Evolutionary conservation across 2,113 vertebrate species (phyloP), one percentile per base, ranked within the genome.

Genomic region (Tiliqua scincoides): DNA sequence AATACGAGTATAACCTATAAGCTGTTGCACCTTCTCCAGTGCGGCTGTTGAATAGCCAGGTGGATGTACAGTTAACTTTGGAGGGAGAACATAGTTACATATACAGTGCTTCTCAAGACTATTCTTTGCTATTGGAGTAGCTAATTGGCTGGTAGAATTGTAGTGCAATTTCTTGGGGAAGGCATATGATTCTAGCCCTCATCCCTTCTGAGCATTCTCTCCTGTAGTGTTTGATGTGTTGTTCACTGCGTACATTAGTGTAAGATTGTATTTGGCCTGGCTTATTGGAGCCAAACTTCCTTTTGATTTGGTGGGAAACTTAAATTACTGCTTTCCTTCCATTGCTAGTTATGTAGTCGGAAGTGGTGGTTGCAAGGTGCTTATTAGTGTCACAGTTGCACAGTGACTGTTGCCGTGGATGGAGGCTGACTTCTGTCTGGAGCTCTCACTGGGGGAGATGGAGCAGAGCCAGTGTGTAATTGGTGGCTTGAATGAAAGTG

Each of bases 251-350:
- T 74, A 43, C 73, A 52, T 18, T 81, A 74, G 35, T 54, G 40
- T 63, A 48, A 72, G 17, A 65, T 14, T 74, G 59, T 75, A 43
- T 81, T 86, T 81, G 77, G 78, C 57, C 77, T 80, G 68, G 40
- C 2, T 86, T 67, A 52, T 79, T 52, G 68, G 57, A 86, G 40
- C 40, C 78, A 86, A 86, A 35, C 78, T 78, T 81, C 18, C 70
- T 62, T 67, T 72, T 86, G 59, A 86, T 86, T 86, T 86, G 85
- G 78, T 81, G 70, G 70, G 68, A 81, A 81, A 74, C 59, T 81
- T 81, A 81, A 86, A 81, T 81, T 74, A 81, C 32, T 80, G 70
- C 10, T 30, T 81, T 86, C 59, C 61, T 74, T 81, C 59, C 70
- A n/a, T 17, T 52, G 85, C 68, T 86, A 67, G 59, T 35, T 86